Evolutionary conservation across 2,797 vertebrate species (phyloP), one percentile per base, ranked within the genome.

Genomic region (Gastrophryne carolinensis): DNA sequence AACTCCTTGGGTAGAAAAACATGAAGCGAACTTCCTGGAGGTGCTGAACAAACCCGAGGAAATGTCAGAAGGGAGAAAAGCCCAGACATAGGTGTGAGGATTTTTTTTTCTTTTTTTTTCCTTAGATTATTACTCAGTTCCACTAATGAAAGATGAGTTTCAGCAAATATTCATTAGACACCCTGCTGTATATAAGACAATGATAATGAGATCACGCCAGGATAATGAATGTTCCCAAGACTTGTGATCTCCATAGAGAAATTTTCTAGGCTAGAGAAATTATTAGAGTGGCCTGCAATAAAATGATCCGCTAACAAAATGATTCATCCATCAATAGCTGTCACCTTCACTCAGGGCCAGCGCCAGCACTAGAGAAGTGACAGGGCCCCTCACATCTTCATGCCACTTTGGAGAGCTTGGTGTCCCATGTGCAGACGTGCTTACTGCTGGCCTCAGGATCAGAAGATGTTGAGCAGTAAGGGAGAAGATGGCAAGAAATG

Each of bases 121-220:
- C 3, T 9, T 37, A 35, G 24, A 53, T 29, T n/a, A 26, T 52
- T 15, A 3, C 30, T 49, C 26, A 47, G 35, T 26, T n/a, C 54
- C 19, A 34, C 27, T 10, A 17, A 50, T 21, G 44, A 13, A 44
- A n/a, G 4, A 32, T 10, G 53, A 24, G 37, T 19, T 52, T 29
- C 32, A 11, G 61, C 44, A 75, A 58, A 58, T 64, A 61, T 50
- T 34, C 27, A 56, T 68, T 29, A 37, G 29, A 23, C 44, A 3
- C 15, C 21, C n/a, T 13, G 26, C 69, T 52, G 41, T 26, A 15
- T 67, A 65, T 52, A 30, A 47, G 29, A 49, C n/a, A 23, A 21
- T 15, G 49, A 24, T 65, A 65, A 65, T 65, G 62, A 65, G 62
- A 8, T 24, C 21, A n/a, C 8, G 12, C 27, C 12, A 47, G 39